Percentiles rank a stretch among this genome's conserved stretches.
These are phyloP conservation scores for Hirudo medicinalis DNA, from an alignment of 1,140 invertebrate species.

Conservation along the genomic window DNA sequence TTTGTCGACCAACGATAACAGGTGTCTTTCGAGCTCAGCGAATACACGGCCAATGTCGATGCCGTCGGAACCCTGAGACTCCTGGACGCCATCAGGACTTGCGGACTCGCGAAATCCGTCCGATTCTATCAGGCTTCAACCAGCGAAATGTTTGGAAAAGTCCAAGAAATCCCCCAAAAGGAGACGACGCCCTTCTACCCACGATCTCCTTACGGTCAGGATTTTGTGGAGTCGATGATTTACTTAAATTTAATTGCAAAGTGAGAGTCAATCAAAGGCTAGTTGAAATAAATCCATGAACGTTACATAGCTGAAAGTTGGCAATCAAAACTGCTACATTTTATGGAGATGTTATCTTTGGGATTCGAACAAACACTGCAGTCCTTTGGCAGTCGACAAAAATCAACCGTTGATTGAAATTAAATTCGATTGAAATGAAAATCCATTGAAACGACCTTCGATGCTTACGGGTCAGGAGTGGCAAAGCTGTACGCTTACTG, in stretches of 20 bases:
- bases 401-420: too few species aligned
- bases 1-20: neutral
- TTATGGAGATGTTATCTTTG: too few species aligned
- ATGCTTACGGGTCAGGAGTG: slow-evolving; percentile 54
- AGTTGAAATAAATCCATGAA: too few species aligned
- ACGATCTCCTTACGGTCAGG: slow-evolving; percentile 90
- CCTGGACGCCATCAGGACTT: slow-evolving; percentile 86
- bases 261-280: too few species aligned
- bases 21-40: slow-evolving; percentile 90
- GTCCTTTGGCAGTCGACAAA: too few species aligned
- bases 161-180: slow-evolving; percentile 85
- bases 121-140: slow-evolving; percentile 95
- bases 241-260: too few species aligned
- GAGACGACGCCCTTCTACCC: slow-evolving; percentile 98
- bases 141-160: slow-evolving; percentile 95
- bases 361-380: too few species aligned
- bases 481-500: slow-evolving; percentile 97
- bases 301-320: too few species aligned
- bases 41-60: slow-evolving; percentile 98
- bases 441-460: neutral
- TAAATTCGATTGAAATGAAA: neutral
- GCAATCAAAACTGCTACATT: too few species aligned
- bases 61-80: slow-evolving; percentile 88
- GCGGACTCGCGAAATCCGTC: slow-evolving; percentile 66
- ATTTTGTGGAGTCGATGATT: neutral